phyloP scores from a whole-genome alignment of 2,113 vertebrate species.

The Macquaria ambigua region DNA sequence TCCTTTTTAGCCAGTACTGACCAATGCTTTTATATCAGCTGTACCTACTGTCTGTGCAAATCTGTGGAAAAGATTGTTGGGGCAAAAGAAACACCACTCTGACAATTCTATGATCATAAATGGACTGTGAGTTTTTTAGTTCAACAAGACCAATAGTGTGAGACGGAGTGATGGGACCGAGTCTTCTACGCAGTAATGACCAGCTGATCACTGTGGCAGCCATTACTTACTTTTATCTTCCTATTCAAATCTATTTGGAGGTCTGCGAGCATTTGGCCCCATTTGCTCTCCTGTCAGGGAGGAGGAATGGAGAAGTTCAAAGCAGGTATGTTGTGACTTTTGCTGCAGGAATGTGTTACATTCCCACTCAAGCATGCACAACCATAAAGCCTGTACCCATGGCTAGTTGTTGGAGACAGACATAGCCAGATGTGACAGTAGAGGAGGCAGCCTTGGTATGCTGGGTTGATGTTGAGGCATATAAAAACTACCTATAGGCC shows the following conservation, averaged over 20 bases:
- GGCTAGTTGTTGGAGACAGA: not conserved
- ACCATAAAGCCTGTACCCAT: not conserved
- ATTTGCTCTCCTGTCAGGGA: not conserved
- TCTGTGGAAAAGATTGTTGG: not conserved
- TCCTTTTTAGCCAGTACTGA: not conserved
- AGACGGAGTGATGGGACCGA: not conserved
- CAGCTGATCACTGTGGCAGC: not conserved
- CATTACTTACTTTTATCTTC: not conserved
- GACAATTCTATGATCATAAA: no score
- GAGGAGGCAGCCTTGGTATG: not conserved
- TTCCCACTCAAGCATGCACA: not conserved
- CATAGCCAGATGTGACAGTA: not conserved
- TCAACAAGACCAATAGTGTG: not conserved
- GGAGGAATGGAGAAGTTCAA: not conserved
- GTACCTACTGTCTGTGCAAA: not conserved
- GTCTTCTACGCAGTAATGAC: not conserved
- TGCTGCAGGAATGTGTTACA: slow-evolving; percentile 9
- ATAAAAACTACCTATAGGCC: not conserved
- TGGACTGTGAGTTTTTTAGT: not conserved
- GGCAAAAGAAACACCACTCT: not conserved
- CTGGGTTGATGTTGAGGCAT: not conserved
- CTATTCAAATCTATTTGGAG: not conserved
- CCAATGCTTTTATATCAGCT: not conserved
- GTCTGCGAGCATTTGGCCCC: not conserved
- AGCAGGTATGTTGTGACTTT: not conserved